These are phyloP conservation scores for Anguilla japonica DNA, from an alignment of 2,113 vertebrate genomes.

Conservation along the genomic window DNA sequence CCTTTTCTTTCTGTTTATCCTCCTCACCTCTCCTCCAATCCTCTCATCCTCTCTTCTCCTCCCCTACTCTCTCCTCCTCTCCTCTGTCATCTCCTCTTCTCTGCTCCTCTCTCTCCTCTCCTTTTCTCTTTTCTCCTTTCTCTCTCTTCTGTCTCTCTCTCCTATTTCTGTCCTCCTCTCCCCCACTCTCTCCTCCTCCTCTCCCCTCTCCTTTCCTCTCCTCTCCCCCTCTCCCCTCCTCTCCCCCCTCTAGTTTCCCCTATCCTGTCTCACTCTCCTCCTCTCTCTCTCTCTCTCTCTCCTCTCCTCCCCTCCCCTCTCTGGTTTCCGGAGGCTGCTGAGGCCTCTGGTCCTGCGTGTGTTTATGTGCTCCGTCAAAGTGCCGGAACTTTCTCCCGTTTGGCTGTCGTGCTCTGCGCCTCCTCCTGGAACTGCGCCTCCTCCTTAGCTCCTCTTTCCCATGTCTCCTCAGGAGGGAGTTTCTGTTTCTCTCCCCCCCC, in stretches of 20 bases:
- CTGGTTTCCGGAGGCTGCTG: conserved; percentile 36
- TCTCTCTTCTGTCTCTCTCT: too few species aligned
- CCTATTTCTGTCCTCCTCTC: too few species aligned
- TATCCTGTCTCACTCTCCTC: conserved; percentile 15
- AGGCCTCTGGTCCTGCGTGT: conserved; percentile 23
- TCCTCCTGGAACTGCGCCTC: conserved; percentile 28
- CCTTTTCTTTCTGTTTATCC: conserved; percentile 29
- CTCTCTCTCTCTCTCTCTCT: too few species aligned
- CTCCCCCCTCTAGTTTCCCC: neutral
- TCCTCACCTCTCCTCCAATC: too few species aligned
- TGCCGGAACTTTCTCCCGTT: conserved; percentile 30
- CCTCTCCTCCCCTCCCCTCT: conserved; percentile 12
- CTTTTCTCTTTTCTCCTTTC: too few species aligned
- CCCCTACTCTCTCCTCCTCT: too few species aligned
- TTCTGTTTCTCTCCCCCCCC: neutral
- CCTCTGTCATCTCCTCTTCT: too few species aligned
- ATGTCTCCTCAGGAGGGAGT: neutral
- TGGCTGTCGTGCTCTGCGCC: conserved; percentile 44
- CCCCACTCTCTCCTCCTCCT: too few species aligned
- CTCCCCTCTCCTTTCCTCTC: too few species aligned
- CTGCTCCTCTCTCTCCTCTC: too few species aligned
- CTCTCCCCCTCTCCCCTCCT: neutral
- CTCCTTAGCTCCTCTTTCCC: conserved; percentile 7
- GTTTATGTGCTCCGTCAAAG: conserved; percentile 2
- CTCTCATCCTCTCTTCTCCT: too few species aligned